These are phyloP conservation scores for Rotaria sp. DNA, from an alignment of 2,888 invertebrate genomes.

Conservation along the genomic window DNA sequence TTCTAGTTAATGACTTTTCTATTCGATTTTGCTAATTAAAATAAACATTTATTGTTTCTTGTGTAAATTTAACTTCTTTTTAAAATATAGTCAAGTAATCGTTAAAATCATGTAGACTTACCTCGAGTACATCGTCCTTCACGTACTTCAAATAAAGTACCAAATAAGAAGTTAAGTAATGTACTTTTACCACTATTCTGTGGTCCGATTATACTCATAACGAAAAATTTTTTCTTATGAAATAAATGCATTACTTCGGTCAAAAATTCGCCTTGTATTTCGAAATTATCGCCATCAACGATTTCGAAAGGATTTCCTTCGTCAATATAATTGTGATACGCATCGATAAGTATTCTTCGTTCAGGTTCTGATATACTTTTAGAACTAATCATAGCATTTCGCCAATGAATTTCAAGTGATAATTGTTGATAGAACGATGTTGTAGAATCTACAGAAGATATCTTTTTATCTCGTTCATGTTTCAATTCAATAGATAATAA, in stretches of 20 bases:
- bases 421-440: background rate
- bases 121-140: background rate
- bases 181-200: constrained; percentile 87
- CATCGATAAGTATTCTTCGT: background rate
- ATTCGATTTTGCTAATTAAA: too few relatives aligned
- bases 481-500: background rate
- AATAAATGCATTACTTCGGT: background rate
- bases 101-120: background rate
- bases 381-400: background rate
- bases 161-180: constrained; percentile 13
- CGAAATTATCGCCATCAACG: constrained; percentile 31
- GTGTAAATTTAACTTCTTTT: too few relatives aligned
- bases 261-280: background rate
- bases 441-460: background rate
- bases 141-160: background rate
- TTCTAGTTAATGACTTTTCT: too few relatives aligned
- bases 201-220: constrained; percentile 68
- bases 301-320: constrained; percentile 27
- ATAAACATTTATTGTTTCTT: too few relatives aligned
- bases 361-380: background rate
- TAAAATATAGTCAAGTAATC: too few relatives aligned
- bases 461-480: background rate
- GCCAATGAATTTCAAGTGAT: background rate
- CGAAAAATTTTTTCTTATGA: background rate
- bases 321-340: background rate